Conservation (phyloP, 2,888 invertebrate species). For the Mycogona germanica region DNA sequence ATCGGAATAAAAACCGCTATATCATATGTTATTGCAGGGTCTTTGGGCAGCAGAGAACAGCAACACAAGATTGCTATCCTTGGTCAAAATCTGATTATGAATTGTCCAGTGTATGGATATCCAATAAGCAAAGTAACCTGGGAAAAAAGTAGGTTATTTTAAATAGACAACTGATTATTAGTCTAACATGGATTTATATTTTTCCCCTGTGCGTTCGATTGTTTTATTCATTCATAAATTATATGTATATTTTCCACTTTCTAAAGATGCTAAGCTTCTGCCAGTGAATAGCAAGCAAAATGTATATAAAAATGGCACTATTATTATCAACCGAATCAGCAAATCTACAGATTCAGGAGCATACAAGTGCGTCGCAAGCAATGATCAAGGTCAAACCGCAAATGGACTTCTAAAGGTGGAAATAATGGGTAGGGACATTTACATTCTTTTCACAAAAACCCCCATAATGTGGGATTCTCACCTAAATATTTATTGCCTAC, state of each 20-base stretch:
- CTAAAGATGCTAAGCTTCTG: slow-evolving; percentile 1
- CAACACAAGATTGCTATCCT: slow-evolving; percentile 2
- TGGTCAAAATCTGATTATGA: neutral
- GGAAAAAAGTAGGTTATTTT: neutral
- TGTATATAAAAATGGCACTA: slow-evolving; percentile 10
- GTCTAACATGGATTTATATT: too few relatives aligned
- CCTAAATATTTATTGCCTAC: too few relatives aligned
- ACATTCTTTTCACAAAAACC: too few relatives aligned
- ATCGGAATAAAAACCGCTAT: too few relatives aligned
- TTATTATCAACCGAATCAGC: neutral
- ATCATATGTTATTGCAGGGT: too few relatives aligned
- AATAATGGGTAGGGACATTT: slow-evolving; percentile 5
- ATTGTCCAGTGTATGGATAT: slow-evolving; percentile 11
- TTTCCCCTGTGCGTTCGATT: too few relatives aligned
- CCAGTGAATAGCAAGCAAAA: neutral
- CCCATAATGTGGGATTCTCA: too few relatives aligned
- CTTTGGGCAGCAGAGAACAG: too few relatives aligned
- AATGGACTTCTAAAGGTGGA: slow-evolving; percentile 1
- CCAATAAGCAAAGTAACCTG: slow-evolving; percentile 4
- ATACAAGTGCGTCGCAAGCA: slow-evolving; percentile 9
- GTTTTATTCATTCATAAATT: too few relatives aligned
- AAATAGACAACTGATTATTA: too few relatives aligned
- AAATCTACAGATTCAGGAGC: slow-evolving; percentile 12
- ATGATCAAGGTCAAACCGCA: neutral
- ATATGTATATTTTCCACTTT: too few relatives aligned